Evolutionary conservation across 2,888 invertebrate species (phyloP).

Genomic region (Parnassius smintheus): DNA sequence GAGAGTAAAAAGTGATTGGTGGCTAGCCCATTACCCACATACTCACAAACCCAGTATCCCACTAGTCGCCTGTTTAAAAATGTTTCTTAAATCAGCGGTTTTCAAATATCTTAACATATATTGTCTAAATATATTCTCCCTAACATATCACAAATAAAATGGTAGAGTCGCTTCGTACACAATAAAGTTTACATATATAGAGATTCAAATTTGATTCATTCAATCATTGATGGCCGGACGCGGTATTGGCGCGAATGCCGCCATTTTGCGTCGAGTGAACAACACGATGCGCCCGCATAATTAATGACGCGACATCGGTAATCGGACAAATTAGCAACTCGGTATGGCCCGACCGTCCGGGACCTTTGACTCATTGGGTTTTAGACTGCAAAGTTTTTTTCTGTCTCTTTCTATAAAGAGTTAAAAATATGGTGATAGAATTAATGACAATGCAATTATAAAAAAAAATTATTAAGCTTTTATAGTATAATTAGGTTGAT

Average conservation of each 20-base stretch:
- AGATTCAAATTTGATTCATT: slow-evolving; percentile 41
- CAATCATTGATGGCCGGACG: slow-evolving; percentile 39
- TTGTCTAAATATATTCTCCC: no score
- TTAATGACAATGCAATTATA: background rate
- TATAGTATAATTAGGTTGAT: no score
- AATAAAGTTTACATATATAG: slow-evolving; percentile 30
- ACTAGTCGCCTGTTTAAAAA: no score
- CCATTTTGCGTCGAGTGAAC: slow-evolving; percentile 37
- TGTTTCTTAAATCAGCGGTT: no score
- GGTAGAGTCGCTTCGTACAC: background rate
- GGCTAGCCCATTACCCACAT: no score
- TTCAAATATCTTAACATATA: no score
- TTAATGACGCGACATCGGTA: slow-evolving; percentile 42
- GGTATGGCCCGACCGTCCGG: slow-evolving; percentile 43
- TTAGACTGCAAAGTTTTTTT: slow-evolving; percentile 36
- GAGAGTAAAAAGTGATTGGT: no score
- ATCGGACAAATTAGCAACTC: slow-evolving; percentile 58
- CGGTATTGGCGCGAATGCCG: slow-evolving; percentile 35
- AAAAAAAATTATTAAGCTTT: no score
- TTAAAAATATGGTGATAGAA: background rate
- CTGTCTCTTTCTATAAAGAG: slow-evolving; percentile 23
- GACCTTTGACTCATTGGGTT: slow-evolving; percentile 48
- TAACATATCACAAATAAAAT: background rate
- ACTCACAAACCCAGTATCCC: no score
- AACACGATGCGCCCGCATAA: slow-evolving; percentile 41